Conservation (phyloP, 2,113 vertebrate species). For the Alligator mississippiensis region DNA sequence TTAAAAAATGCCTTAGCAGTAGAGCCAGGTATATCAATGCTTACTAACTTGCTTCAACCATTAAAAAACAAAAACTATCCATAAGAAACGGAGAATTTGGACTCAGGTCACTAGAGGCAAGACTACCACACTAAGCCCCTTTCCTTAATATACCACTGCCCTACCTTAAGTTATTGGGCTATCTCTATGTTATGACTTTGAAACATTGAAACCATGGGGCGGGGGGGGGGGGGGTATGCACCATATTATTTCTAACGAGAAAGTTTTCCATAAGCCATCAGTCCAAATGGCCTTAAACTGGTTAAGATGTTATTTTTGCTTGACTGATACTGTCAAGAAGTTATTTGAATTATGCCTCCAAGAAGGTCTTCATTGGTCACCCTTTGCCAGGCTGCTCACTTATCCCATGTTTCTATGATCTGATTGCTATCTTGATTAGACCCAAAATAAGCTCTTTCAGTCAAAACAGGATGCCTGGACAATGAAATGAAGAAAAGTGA, state of each 20-base stretch:
- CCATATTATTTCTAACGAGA: background rate
- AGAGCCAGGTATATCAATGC: conserved; percentile 1
- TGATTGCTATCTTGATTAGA: conserved; percentile 26
- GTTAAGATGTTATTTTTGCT: conserved; percentile 48
- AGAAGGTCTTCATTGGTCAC: conserved; percentile 36
- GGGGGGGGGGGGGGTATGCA: too few species aligned
- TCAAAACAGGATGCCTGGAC: background rate
- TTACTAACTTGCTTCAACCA: rapidly evolving
- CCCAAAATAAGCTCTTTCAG: conserved; percentile 15
- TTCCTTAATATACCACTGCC: background rate
- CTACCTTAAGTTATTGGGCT: background rate
- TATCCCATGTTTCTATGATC: conserved; percentile 21
- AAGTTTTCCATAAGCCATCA: conserved; percentile 8
- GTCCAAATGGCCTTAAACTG: background rate
- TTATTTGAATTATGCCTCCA: conserved; percentile 49
- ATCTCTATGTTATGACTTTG: background rate
- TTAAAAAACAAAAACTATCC: rapidly evolving
- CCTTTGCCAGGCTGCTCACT: conserved; percentile 59
- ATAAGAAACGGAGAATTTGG: background rate
- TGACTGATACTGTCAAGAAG: conserved; percentile 63
- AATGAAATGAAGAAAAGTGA: background rate
- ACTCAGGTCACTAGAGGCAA: background rate
- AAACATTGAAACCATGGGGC: too few species aligned
- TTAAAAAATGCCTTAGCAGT: background rate
- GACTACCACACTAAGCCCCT: rapidly evolving